Conservation (phyloP, 2,888 invertebrate genomes). For the Lacanobia wlatinum region DNA sequence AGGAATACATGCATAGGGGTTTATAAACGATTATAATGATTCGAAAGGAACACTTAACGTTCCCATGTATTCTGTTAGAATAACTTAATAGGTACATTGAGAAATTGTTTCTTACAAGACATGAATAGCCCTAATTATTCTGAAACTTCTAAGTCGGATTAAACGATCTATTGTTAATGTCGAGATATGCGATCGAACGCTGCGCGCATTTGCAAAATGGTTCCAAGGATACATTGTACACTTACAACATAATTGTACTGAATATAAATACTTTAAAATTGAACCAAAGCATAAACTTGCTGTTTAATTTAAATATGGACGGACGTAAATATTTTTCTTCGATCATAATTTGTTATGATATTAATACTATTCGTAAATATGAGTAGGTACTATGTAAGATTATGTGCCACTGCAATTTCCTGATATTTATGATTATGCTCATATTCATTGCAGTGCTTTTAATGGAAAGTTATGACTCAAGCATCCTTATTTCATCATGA, state of each 20-base stretch:
- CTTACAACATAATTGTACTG: constrained; percentile 35
- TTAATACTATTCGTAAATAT: not conserved
- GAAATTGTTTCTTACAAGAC: constrained; percentile 27
- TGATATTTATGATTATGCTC: not conserved
- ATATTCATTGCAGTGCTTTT: not conserved
- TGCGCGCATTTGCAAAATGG: constrained; percentile 54
- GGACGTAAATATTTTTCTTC: constrained; percentile 1
- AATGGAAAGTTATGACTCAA: not conserved
- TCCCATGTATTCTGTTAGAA: constrained; percentile 3
- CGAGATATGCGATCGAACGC: constrained; percentile 49
- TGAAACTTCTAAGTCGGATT: constrained; percentile 42
- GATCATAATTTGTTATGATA: not conserved
- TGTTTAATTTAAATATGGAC: not conserved
- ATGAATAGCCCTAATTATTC: constrained; percentile 45
- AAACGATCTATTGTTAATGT: constrained; percentile 51
- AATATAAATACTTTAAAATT: constrained; percentile 32
- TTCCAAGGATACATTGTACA: constrained; percentile 55
- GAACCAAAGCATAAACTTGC: constrained; percentile 2
- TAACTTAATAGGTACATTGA: constrained; percentile 8
- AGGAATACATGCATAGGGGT: not conserved
- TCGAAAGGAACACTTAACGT: not conserved
- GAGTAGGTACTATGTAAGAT: constrained; percentile 8
- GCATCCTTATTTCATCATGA: not conserved
- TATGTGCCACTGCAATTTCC: not conserved
- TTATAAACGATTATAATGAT: not conserved